A percentile compares a stretch with the other conserved stretches of the same genome.
Conservation (phyloP, 1,140 invertebrate species). For the Nautilus pompilius region DNA sequence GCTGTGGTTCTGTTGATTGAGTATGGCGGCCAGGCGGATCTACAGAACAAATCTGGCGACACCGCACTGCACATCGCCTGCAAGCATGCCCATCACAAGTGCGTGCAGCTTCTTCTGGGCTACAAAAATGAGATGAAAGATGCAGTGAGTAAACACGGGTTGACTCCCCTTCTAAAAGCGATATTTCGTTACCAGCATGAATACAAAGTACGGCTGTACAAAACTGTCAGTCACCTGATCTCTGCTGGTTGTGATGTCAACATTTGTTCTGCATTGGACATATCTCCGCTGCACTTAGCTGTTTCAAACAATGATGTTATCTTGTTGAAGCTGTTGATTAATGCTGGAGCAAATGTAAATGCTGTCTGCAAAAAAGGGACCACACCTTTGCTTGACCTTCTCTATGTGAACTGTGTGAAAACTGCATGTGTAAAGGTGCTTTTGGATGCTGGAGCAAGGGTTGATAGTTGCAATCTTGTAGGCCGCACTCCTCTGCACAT, state of each 20-base stretch:
- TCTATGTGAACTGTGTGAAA: slow-evolving; percentile 19
- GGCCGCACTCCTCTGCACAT: slow-evolving; percentile 25
- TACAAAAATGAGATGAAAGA: slow-evolving; percentile 19
- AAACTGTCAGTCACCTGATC: slow-evolving; percentile 25
- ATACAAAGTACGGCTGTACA: slow-evolving; percentile 19
- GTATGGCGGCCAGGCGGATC: slow-evolving; percentile 16
- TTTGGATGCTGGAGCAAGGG: slow-evolving; percentile 27
- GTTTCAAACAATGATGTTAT: slow-evolving; percentile 19
- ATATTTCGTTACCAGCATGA: slow-evolving; percentile 22
- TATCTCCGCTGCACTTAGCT: slow-evolving; percentile 29
- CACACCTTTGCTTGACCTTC: slow-evolving; percentile 24
- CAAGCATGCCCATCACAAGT: slow-evolving; percentile 26
- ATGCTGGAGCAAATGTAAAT: slow-evolving; percentile 33
- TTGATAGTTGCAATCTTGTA: slow-evolving; percentile 19
- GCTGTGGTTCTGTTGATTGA: slow-evolving; percentile 18
- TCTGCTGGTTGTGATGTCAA: slow-evolving; percentile 28
- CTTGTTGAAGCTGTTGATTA: slow-evolving; percentile 17
- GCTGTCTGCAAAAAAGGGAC: slow-evolving; percentile 12
- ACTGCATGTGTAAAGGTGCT: slow-evolving; percentile 22
- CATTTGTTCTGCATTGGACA: slow-evolving; percentile 18
- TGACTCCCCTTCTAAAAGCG: slow-evolving; percentile 32
- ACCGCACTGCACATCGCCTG: slow-evolving; percentile 27
- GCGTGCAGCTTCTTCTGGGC: slow-evolving; percentile 20
- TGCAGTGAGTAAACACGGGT: slow-evolving; percentile 26
- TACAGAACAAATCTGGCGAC: slow-evolving; percentile 30